Percentiles rank a stretch among this genome's conserved stretches.
Evolutionary conservation across 2,797 vertebrate genomes (phyloP).

Genomic region (Tapera naevia): DNA sequence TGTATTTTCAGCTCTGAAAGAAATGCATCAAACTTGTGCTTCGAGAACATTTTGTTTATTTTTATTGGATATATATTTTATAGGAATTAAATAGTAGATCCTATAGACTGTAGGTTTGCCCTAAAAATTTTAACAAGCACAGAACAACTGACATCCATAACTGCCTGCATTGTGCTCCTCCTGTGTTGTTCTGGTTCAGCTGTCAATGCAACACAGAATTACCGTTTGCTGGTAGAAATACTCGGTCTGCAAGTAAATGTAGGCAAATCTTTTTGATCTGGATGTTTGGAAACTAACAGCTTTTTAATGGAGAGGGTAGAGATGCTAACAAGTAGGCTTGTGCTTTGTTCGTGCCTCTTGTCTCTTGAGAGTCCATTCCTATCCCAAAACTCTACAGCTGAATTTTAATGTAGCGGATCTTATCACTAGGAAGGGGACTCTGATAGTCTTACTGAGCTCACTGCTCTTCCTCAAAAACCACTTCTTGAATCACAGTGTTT

Average conservation of each 20-base stretch:
- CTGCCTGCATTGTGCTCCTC: background rate
- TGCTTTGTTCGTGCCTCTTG: background rate
- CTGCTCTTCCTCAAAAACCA: background rate
- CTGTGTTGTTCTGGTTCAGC: background rate
- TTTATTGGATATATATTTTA: background rate
- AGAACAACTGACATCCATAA: background rate
- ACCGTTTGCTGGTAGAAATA: background rate
- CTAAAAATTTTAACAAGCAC: background rate
- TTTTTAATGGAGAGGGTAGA: background rate
- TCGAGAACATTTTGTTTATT: background rate
- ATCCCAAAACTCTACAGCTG: background rate
- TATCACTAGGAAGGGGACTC: background rate
- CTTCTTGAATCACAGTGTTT: background rate
- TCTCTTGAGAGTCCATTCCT: background rate
- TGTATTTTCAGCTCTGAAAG: background rate
- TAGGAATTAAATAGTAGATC: background rate
- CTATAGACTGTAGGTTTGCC: background rate
- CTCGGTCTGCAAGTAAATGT: background rate
- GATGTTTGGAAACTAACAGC: background rate
- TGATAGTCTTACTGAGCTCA: background rate
- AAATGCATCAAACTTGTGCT: background rate
- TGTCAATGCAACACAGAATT: background rate
- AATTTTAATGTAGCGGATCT: background rate
- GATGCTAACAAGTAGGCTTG: background rate
- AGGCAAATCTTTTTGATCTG: background rate